A percentile compares a stretch with the other conserved stretches of the same genome.
Evolutionary conservation across 2,888 invertebrate species (phyloP).

Genomic region (Uropetala carovei): DNA sequence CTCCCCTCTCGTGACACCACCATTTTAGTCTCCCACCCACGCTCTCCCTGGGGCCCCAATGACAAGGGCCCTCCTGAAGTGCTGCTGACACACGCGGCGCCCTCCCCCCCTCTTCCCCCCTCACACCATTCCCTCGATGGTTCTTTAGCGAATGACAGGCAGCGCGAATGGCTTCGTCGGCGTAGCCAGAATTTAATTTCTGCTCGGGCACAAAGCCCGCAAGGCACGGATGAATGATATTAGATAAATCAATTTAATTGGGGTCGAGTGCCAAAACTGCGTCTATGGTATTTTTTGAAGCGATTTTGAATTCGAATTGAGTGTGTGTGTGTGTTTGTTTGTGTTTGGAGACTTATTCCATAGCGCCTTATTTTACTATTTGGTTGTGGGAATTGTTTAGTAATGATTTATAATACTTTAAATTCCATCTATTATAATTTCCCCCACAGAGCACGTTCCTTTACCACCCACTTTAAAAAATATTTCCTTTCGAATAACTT

Average conservation of each 20-base stretch:
- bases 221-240: neutral
- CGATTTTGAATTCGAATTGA: no score
- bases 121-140: neutral
- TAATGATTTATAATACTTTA: no score
- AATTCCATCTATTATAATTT: no score
- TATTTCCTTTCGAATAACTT: no score
- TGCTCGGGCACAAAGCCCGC: neutral
- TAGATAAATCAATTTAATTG: conserved; percentile 27
- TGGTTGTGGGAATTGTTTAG: no score
- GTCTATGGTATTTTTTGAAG: no score
- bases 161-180: neutral
- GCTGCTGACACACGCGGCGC: neutral
- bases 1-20: no score
- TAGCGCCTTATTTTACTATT: no score
- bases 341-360: no score
- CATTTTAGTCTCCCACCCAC: neutral
- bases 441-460: no score
- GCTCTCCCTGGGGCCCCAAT: neutral
- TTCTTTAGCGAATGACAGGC: neutral
- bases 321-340: no score
- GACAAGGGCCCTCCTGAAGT: neutral
- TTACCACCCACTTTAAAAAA: no score
- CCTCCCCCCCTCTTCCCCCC: neutral
- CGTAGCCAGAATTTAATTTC: conserved; percentile 2
- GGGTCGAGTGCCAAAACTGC: neutral